Conservation (phyloP, 2,888 invertebrate genomes). For the Phrixothrix hirtus region DNA sequence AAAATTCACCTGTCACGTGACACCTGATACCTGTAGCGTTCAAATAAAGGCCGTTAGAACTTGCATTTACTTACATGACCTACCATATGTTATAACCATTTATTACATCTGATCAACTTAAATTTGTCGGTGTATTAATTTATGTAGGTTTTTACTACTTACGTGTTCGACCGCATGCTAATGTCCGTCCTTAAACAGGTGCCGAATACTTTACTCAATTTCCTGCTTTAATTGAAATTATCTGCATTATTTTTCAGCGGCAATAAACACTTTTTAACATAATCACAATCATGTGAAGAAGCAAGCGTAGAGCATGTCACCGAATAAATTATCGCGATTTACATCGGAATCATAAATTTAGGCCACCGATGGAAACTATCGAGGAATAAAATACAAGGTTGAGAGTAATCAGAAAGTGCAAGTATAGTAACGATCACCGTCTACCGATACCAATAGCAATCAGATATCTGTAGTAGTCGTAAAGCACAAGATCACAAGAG, state of each 20-base stretch:
- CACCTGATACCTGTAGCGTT: constrained; percentile 43
- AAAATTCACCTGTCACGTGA: constrained; percentile 48
- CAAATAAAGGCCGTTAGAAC: constrained; percentile 41
- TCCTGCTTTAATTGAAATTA: no score
- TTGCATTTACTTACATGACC: constrained; percentile 20
- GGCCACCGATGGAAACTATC: no score
- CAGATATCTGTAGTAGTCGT: constrained; percentile 3
- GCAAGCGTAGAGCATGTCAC: no score
- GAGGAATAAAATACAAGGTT: no score
- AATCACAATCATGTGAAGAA: no score
- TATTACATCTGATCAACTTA: constrained; percentile 3
- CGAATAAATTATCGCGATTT: no score
- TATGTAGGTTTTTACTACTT: neutral
- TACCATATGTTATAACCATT: constrained; percentile 39
- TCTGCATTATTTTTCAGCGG: no score
- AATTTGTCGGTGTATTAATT: constrained; percentile 3
- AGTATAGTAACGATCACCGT: constrained; percentile 4
- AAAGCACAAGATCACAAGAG: constrained; percentile 12
- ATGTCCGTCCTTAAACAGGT: no score
- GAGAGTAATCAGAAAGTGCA: constrained; percentile 1
- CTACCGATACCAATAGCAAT: constrained; percentile 4
- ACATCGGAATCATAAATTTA: no score
- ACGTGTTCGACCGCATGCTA: no score
- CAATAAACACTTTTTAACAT: no score
- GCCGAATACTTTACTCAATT: no score